Percentiles rank a stretch among this genome's conserved stretches.
phyloP scores from a whole-genome alignment of 2,888 invertebrate species.

The Marasmarcha lunaedactyla region DNA sequence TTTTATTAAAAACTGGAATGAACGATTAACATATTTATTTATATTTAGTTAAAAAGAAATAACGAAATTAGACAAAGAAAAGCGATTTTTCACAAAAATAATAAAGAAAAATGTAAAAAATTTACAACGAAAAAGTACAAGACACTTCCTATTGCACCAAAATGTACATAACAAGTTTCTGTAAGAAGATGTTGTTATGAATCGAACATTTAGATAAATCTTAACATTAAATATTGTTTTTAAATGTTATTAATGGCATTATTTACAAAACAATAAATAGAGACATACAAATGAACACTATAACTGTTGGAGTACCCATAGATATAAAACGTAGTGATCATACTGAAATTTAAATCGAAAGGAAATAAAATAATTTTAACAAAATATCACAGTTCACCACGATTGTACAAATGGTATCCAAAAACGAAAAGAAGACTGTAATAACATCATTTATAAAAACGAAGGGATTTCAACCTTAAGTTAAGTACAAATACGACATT shows the following conservation, averaged over 20 bases:
- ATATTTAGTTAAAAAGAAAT: constrained; percentile 61
- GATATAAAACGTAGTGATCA: constrained; percentile 24
- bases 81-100: constrained; percentile 36
- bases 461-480: constrained; percentile 24
- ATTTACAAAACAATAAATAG: constrained; percentile 68
- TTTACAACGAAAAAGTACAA: constrained; percentile 23
- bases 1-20: constrained; percentile 68
- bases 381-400: constrained; percentile 70
- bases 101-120: constrained; percentile 6
- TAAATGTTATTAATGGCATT: constrained; percentile 29
- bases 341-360: constrained; percentile 36
- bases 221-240: constrained; percentile 45
- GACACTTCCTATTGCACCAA: constrained; percentile 61
- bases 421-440: constrained; percentile 11
- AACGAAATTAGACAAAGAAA: constrained; percentile 53
- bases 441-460: constrained; percentile 10
- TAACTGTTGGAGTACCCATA: no score
- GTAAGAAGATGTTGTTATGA: constrained; percentile 19
- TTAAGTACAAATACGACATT: constrained; percentile 64
- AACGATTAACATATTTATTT: constrained; percentile 64
- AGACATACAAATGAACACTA: constrained; percentile 36
- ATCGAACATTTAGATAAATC: constrained; percentile 19
- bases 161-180: constrained; percentile 17
- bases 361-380: constrained; percentile 64
- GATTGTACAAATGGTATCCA: constrained; percentile 43